These are phyloP conservation scores for Ivindomyrus marchei DNA, from an alignment of 2,113 vertebrate species.

Conservation along the genomic window DNA sequence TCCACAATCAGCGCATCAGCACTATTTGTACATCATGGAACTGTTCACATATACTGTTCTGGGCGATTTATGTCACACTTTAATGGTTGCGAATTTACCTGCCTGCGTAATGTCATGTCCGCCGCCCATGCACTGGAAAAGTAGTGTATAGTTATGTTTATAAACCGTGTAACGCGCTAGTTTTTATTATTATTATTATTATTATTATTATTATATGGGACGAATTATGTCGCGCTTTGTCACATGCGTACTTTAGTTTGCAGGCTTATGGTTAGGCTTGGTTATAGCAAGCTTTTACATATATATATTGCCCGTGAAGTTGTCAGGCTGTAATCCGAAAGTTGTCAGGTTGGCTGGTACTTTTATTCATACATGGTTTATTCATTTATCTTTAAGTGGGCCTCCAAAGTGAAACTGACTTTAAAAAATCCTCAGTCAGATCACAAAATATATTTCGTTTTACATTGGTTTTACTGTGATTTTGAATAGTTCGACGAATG, in stretches of 20 bases:
- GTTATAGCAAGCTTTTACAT: background rate
- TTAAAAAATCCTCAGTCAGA: background rate
- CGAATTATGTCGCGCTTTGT: background rate
- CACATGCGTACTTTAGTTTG: background rate
- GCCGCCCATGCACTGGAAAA: background rate
- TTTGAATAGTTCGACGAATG: background rate
- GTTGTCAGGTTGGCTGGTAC: background rate
- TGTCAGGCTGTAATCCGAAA: background rate
- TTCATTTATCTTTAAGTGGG: background rate
- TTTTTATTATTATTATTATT: background rate
- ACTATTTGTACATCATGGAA: background rate
- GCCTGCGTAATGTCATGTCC: background rate
- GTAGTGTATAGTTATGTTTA: background rate
- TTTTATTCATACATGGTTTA: background rate
- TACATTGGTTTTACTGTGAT: background rate
- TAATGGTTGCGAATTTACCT: background rate
- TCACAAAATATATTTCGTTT: background rate
- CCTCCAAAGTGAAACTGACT: background rate
- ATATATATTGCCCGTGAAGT: background rate
- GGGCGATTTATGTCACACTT: background rate
- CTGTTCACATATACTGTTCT: background rate
- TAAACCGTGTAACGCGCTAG: background rate
- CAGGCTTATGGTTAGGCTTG: background rate
- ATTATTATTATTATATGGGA: background rate
- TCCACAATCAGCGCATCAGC: background rate